Evolutionary conservation across 2,113 vertebrate species (phyloP), one percentile per base, ranked within the genome.

Genomic region (Naja naja): DNA sequence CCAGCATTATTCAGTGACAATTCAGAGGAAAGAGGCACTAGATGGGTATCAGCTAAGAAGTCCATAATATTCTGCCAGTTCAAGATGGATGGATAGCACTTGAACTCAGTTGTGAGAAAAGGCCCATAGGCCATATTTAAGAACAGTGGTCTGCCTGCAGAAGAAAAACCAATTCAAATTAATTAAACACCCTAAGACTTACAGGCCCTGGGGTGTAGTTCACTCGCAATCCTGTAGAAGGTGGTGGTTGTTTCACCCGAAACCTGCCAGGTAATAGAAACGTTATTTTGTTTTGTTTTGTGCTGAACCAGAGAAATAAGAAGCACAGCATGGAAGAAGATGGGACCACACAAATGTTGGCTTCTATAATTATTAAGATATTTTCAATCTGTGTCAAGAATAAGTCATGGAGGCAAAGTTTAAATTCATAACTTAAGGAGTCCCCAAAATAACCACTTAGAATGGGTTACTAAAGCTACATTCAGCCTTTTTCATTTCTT

Each of bases 241-340:
- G 95, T 90, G 98, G 97, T 7, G 98, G 98, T 93, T 98, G 98
- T 91, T 98, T 99, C 94, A 99, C 98, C 5, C 96, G 97, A 97
- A 99, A 99, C 95, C 99, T 99, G 96, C 45, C 60, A 91, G 91
- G 92, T 87, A 96, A 86, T 85, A 89, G 94, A 90, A 93, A 8
- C 69, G n/a, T 93, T 85, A 94, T 60, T 89, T 88, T 74, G 6
- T 2, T 64, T 2, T 64, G 91, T 27, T 22, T 43, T 88, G 52
- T 8, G 87, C 69, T 58, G 25, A 87, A 39, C 58, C 25, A 89
- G 91, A 87, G 43, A 89, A 86, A 87, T 22, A 86, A n/a, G 49
- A 93, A 92, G 47, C 74, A 81, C 34, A 43, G 18, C 18, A 22
- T 22, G n/a, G 69, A 81, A 39, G 34, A 81, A 81, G 34, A 20